phyloP scores from a whole-genome alignment of 1,140 invertebrate species.

The Leucophenga varia region DNA sequence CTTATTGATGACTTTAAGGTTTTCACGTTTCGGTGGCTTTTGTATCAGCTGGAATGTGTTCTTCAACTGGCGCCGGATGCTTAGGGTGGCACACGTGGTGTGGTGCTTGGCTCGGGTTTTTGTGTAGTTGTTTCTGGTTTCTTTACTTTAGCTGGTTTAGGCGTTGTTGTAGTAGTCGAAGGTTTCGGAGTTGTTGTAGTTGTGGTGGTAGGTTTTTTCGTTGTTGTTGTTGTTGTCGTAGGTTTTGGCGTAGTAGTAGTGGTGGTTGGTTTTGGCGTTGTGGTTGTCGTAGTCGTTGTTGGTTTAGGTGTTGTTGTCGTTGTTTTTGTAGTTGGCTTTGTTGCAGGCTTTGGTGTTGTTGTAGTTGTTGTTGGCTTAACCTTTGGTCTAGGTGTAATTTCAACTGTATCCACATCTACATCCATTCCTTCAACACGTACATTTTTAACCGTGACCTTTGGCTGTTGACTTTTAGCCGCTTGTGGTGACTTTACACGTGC shows the following conservation, averaged over 20 bases:
- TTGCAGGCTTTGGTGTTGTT: slow-evolving; percentile 23
- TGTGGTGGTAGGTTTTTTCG: slow-evolving; percentile 14
- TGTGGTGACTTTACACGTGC: slow-evolving; percentile 62
- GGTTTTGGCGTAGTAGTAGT: slow-evolving; percentile 15
- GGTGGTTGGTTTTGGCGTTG: slow-evolving; percentile 18
- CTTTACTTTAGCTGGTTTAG: slow-evolving; percentile 6
- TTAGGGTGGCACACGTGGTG: slow-evolving; percentile 39
- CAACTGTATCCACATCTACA: slow-evolving; percentile 34
- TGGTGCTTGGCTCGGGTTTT: slow-evolving; percentile 16
- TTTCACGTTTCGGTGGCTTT: slow-evolving; percentile 59
- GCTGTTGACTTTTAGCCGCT: slow-evolving; percentile 54
- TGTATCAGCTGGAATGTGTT: slow-evolving; percentile 61
- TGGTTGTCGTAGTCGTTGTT: slow-evolving; percentile 16
- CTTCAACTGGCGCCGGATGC: slow-evolving; percentile 59
- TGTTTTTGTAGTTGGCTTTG: slow-evolving; percentile 21
- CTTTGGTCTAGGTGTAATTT: slow-evolving; percentile 8
- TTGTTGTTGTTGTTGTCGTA: slow-evolving; percentile 23
- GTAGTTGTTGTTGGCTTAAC: slow-evolving; percentile 28
- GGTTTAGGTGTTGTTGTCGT: slow-evolving; percentile 32
- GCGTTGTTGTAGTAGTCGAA: slow-evolving; percentile 17
- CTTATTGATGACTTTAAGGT: slow-evolving; percentile 63
- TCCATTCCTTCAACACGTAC: slow-evolving; percentile 45
- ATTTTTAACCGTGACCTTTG: slow-evolving; percentile 52
- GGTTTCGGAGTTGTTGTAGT: slow-evolving; percentile 14
- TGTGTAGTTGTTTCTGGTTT: slow-evolving; percentile 12